phyloP scores from a whole-genome alignment of 2,797 vertebrate species.

The Rhadinocentrus ornatus region DNA sequence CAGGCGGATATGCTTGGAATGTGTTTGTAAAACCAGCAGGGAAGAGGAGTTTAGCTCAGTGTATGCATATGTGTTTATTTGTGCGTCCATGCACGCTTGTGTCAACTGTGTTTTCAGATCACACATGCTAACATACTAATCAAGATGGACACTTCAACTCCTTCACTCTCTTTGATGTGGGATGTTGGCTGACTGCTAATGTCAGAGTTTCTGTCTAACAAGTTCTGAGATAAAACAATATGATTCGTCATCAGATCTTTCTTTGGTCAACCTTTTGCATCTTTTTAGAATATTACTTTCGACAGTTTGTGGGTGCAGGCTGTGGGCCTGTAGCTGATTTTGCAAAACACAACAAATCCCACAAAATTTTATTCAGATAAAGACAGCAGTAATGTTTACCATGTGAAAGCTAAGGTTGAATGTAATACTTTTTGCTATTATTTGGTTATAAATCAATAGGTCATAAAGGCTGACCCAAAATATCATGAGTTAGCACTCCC shows the following conservation, averaged over 20 bases:
- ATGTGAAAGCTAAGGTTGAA: too few relatives aligned
- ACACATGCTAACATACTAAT: constrained; percentile 63
- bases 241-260: constrained; percentile 65
- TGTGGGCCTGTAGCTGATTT: constrained; percentile 1
- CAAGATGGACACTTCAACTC: constrained; percentile 56
- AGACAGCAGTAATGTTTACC: too few relatives aligned
- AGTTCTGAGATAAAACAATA: constrained; percentile 57
- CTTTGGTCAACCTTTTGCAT: constrained; percentile 44
- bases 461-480: neutral
- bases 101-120: constrained; percentile 46
- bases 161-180: constrained; percentile 64
- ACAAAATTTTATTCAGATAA: too few relatives aligned
- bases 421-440: too few relatives aligned
- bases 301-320: constrained; percentile 33
- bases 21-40: constrained; percentile 32
- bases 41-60: constrained; percentile 11
- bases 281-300: constrained; percentile 39
- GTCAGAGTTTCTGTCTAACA: constrained; percentile 53
- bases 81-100: constrained; percentile 9
- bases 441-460: too few relatives aligned
- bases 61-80: constrained; percentile 34
- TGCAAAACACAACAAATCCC: constrained; percentile 2
- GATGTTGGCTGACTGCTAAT: constrained; percentile 60
- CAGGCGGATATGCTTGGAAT: constrained; percentile 37
- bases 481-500: too few relatives aligned